A percentile compares a stretch with the other conserved stretches of the same genome.
Conservation (phyloP, 1,140 invertebrate species). For the Cepaea nemoralis region DNA sequence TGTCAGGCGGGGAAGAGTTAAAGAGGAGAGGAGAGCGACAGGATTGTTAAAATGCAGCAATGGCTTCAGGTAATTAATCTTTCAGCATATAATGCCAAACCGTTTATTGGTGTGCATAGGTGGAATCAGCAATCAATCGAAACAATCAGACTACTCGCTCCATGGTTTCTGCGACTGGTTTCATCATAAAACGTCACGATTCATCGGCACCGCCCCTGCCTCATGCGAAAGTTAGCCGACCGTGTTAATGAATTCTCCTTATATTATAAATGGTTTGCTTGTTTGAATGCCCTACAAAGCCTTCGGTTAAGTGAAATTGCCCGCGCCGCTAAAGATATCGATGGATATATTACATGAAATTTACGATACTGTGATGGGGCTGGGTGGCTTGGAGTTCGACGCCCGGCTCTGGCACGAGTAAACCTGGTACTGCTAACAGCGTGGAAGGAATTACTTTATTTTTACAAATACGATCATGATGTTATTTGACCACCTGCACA, state of each 20-base stretch:
- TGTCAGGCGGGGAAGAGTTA: background rate
- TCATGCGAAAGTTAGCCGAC: background rate
- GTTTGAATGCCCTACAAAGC: slow-evolving; percentile 15
- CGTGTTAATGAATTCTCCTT: slow-evolving; percentile 25
- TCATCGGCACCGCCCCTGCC: background rate
- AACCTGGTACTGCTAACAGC: too few relatives aligned
- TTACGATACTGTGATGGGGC: background rate
- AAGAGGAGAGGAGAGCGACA: background rate
- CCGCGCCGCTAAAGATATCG: background rate
- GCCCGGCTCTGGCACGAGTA: too few relatives aligned
- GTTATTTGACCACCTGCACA: too few relatives aligned
- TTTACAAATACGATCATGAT: too few relatives aligned
- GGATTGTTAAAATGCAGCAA: background rate
- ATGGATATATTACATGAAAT: slow-evolving; percentile 5
- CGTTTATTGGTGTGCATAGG: slow-evolving; percentile 24
- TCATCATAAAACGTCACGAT: slow-evolving; percentile 23
- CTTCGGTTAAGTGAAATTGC: background rate
- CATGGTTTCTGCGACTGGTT: background rate
- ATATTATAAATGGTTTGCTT: slow-evolving; percentile 36
- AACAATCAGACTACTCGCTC: background rate
- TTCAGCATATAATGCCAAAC: slow-evolving; percentile 9
- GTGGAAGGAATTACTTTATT: too few relatives aligned
- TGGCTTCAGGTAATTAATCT: slow-evolving; percentile 30
- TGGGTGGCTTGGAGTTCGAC: too few relatives aligned
- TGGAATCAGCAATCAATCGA: slow-evolving; percentile 26